A percentile compares a stretch with the other conserved stretches of the same genome.
phyloP scores from a whole-genome alignment of 30 jellyfish, hydroid and myxozoan species.

The Aurelia sp. region DNA sequence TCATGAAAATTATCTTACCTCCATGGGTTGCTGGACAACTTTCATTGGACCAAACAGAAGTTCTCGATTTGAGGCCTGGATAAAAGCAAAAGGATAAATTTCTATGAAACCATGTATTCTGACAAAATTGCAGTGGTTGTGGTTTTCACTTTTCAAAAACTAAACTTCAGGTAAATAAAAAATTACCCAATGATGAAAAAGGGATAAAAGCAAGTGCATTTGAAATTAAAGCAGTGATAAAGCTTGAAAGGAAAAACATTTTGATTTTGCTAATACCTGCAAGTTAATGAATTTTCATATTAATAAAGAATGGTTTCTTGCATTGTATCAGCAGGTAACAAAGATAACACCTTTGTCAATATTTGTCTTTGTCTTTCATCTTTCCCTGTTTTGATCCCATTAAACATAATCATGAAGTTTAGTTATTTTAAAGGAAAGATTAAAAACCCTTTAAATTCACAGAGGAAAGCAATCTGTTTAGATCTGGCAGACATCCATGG shows the following conservation, averaged over 20 bases:
- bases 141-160: no score
- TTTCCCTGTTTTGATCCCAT: no score
- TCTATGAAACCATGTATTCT: no score
- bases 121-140: no score
- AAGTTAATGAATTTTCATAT: not conserved
- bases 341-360: no score
- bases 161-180: not conserved
- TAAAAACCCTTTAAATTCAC: no score
- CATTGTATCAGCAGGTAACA: no score
- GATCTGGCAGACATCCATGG: no score
- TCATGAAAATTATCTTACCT: slow-evolving; percentile 51
- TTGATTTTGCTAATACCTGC: not conserved
- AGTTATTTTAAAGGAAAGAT: no score
- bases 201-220: not conserved
- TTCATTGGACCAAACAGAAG: slow-evolving; percentile 98
- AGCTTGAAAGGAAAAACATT: not conserved
- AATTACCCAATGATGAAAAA: not conserved
- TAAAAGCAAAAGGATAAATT: not conserved
- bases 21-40: slow-evolving; percentile 88
- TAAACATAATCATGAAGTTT: no score
- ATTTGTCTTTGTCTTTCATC: no score
- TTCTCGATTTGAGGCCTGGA: slow-evolving; percentile 90
- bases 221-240: not conserved
- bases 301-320: slow-evolving; percentile 4
- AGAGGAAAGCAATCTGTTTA: no score